Base-by-base conservation (phyloP, 2,888 invertebrate species). In the Thyatira batis region DNA sequence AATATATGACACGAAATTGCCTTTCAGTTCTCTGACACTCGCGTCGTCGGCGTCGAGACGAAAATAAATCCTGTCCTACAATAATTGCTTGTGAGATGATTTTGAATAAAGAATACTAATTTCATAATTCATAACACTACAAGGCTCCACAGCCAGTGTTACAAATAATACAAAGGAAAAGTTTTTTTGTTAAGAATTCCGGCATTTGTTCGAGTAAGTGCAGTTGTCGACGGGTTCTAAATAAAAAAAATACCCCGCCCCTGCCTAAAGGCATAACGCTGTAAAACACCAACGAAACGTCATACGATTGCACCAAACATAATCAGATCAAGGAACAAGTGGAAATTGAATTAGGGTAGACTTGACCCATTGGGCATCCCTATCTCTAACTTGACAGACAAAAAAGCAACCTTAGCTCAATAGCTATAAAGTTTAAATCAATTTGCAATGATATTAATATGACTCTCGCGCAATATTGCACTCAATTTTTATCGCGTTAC, bases 331-430 rank as follows among this genome's bases (percentile, higher is more conserved):
- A 73, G 78, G 78, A 62, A 81, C 84, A 84, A 87, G 84, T 82
- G 78, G 76, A 88, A 87, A 91, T 90, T 89, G 83, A 88, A 91
- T 90, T 84, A 86, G 85, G 83, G 84, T 72, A 69, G 75, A 82
- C 73, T 86, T 89, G 89, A 89, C 89, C 89, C 82, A 80, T 75
- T 78, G 76, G 59, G 59, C 61, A 66, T 61, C 63, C 54, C 56
- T 55, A 56, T 51, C 54, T 53, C 30, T 53, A 43, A 25, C 13
- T 8, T 11, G 6, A 30, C 54, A 55, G 9, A 17, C 50, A 8
- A 57, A 69, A 63, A 55, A 50, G 49, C 45, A 54, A 53, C 61
- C 51, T 54, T 73, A 61, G 51, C 6, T 6, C n/a, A 21, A 48
- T 20, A 2, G 1, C 0, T 9, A 13, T 52, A 69, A 48, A 62